Evolutionary conservation across 2,113 vertebrate species (phyloP).

Genomic region (Asarcornis scutulata): DNA sequence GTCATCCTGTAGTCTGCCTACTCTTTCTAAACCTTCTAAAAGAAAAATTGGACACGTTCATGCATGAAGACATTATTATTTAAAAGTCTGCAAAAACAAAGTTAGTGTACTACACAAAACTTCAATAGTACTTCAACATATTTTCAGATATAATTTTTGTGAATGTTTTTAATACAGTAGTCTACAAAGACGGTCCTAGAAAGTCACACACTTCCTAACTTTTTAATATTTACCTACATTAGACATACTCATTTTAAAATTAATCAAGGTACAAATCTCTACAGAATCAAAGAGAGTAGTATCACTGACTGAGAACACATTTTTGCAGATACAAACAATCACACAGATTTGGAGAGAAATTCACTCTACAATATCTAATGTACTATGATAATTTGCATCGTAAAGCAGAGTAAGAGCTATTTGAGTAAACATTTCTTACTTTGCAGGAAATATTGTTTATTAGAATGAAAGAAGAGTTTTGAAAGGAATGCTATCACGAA

Average conservation of each 20-base stretch:
- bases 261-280: neutral
- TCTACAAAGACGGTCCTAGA: neutral
- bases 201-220: neutral
- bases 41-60: neutral
- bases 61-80: neutral
- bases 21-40: neutral
- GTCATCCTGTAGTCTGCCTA: neutral
- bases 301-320: neutral
- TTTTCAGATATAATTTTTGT: neutral
- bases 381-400: neutral
- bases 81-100: neutral
- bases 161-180: neutral
- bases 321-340: neutral
- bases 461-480: neutral
- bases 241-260: neutral
- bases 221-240: neutral
- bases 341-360: neutral
- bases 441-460: neutral
- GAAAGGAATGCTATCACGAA: neutral
- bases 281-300: neutral
- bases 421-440: neutral
- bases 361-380: neutral
- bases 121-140: neutral
- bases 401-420: neutral
- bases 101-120: neutral